Percentiles rank a stretch among this genome's conserved stretches.
Evolutionary conservation across 2,113 vertebrate genomes (phyloP).

Genomic region (Mobula hypostoma): DNA sequence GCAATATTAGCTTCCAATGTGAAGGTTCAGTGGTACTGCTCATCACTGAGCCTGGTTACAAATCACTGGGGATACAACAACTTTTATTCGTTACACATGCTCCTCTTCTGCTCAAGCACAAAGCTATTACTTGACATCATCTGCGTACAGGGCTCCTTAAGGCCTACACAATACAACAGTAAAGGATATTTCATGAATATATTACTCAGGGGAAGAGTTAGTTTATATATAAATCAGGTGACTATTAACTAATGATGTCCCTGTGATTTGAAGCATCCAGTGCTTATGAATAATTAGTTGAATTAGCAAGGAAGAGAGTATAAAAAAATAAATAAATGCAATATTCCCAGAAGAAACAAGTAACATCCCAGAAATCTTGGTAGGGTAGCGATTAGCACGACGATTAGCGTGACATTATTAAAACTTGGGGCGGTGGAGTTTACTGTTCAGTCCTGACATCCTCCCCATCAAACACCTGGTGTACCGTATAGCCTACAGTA

Average conservation of each 20-base stretch:
- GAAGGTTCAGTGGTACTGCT: constrained; percentile 1
- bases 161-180: too few species aligned
- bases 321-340: neutral
- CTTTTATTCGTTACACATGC: neutral
- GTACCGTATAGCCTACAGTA: too few species aligned
- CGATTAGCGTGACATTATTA: too few species aligned
- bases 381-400: too few species aligned
- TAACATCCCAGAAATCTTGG: too few species aligned
- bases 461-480: too few species aligned
- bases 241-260: neutral
- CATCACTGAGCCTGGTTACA: neutral
- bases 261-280: neutral
- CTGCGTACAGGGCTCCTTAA: neutral
- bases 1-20: neutral
- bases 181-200: neutral
- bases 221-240: neutral
- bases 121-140: neutral
- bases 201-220: neutral
- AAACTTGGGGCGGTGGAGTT: too few species aligned
- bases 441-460: too few species aligned
- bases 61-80: neutral
- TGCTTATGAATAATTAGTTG: neutral
- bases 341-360: too few species aligned
- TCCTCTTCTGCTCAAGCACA: neutral
- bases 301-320: neutral